Percentiles rank a stretch among this genome's conserved stretches.
Evolutionary conservation across 1,140 invertebrate species (phyloP).

Genomic region (Druon quercuslanigerum): DNA sequence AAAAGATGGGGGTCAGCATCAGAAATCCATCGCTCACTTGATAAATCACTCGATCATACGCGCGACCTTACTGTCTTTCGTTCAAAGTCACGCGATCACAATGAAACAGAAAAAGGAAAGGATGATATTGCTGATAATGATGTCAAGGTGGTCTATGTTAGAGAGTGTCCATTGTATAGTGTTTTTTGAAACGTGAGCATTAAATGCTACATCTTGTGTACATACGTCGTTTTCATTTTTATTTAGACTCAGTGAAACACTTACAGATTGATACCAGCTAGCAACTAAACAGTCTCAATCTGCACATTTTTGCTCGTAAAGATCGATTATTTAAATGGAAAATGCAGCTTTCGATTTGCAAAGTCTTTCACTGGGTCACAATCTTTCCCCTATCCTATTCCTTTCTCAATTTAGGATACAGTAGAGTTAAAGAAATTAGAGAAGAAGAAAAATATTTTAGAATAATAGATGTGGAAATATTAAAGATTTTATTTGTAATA

Average conservation of each 20-base stretch:
- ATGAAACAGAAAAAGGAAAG: constrained; percentile 58
- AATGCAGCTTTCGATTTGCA: no score
- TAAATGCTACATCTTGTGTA: constrained; percentile 82
- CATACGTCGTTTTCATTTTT: constrained; percentile 62
- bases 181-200: constrained; percentile 81
- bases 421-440: no score
- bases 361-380: no score
- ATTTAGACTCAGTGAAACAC: constrained; percentile 48
- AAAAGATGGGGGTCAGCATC: constrained; percentile 54
- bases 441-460: no score
- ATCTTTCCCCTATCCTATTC: no score
- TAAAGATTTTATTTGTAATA: no score
- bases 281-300: neutral
- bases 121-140: constrained; percentile 56
- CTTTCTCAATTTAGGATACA: no score
- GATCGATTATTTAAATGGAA: no score
- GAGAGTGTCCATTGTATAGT: constrained; percentile 79
- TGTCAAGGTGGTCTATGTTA: constrained; percentile 74
- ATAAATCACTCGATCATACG: constrained; percentile 60
- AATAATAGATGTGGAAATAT: no score
- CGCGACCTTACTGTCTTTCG: constrained; percentile 65
- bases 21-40: constrained; percentile 57
- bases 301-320: neutral
- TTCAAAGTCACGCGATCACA: constrained; percentile 63
- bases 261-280: neutral